Conservation (phyloP, 1,140 invertebrate genomes). For the Neuroterus valhalla region DNA sequence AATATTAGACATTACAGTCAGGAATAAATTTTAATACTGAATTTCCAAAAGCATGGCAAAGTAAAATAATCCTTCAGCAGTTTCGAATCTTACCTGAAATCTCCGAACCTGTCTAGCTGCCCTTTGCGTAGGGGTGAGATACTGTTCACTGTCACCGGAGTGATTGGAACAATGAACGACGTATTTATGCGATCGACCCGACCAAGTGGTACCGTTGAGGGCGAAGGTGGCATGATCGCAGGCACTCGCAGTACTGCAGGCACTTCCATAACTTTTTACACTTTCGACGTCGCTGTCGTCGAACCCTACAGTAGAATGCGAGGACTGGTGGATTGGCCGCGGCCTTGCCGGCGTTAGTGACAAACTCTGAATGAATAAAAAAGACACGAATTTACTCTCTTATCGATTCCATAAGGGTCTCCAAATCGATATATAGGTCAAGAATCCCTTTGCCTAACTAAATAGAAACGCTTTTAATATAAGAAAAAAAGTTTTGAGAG, state of each 20-base stretch:
- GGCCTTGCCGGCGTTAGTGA: slow-evolving; percentile 73
- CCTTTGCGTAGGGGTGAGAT: slow-evolving; percentile 90
- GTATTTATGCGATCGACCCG: slow-evolving; percentile 78
- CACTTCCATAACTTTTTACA: slow-evolving; percentile 84
- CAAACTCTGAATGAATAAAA: slow-evolving; percentile 66
- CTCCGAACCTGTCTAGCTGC: slow-evolving; percentile 86
- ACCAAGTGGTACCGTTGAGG: slow-evolving; percentile 87
- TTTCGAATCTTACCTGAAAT: slow-evolving; percentile 70
- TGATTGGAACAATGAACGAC: slow-evolving; percentile 88
- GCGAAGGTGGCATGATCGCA: slow-evolving; percentile 88
- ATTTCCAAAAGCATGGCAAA: slow-evolving; percentile 15
- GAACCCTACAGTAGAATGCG: slow-evolving; percentile 55
- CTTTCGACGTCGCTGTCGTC: slow-evolving; percentile 83
- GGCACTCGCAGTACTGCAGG: slow-evolving; percentile 81
- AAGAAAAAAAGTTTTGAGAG: no score
- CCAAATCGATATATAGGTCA: background rate
- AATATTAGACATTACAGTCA: no score
- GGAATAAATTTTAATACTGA: no score
- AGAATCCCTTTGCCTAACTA: background rate
- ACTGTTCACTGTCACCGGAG: slow-evolving; percentile 84
- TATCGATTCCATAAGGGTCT: background rate
- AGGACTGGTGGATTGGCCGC: slow-evolving; percentile 55
- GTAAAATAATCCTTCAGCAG: slow-evolving; percentile 1
- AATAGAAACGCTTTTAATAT: no score
- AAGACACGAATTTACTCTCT: background rate